Percentiles rank a stretch among this genome's conserved stretches.
Conservation (phyloP, 2,113 vertebrate genomes). For the Alethe diademata region DNA sequence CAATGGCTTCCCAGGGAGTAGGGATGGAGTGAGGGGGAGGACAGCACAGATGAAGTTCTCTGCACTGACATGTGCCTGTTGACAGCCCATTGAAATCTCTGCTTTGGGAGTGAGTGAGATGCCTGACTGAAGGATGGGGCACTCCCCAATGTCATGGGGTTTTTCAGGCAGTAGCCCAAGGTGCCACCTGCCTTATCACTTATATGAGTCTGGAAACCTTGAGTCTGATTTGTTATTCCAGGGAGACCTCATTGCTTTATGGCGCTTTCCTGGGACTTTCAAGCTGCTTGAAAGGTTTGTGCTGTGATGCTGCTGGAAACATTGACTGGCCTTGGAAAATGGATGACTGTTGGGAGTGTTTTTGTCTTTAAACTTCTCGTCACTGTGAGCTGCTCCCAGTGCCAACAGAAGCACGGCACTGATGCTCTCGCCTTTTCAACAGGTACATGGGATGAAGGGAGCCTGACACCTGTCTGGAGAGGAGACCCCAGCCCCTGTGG, state of each 20-base stretch:
- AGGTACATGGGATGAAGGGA: conserved; percentile 41
- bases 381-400: background rate
- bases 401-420: background rate
- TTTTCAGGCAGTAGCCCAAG: background rate
- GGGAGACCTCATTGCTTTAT: background rate
- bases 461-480: background rate
- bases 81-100: background rate
- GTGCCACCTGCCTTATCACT: background rate
- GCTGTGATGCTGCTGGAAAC: background rate
- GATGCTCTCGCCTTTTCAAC: background rate
- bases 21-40: background rate
- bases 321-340: background rate
- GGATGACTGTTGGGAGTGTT: background rate
- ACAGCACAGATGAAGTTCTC: too few species aligned
- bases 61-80: background rate
- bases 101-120: background rate
- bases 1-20: background rate
- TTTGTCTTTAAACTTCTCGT: background rate
- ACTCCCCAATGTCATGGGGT: accelerated
- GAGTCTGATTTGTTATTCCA: background rate
- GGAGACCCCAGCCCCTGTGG: background rate
- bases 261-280: background rate
- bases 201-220: background rate
- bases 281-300: background rate
- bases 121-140: background rate